Evolutionary conservation across 2,113 vertebrate genomes (phyloP).

Genomic region (Cnemophilus loriae): DNA sequence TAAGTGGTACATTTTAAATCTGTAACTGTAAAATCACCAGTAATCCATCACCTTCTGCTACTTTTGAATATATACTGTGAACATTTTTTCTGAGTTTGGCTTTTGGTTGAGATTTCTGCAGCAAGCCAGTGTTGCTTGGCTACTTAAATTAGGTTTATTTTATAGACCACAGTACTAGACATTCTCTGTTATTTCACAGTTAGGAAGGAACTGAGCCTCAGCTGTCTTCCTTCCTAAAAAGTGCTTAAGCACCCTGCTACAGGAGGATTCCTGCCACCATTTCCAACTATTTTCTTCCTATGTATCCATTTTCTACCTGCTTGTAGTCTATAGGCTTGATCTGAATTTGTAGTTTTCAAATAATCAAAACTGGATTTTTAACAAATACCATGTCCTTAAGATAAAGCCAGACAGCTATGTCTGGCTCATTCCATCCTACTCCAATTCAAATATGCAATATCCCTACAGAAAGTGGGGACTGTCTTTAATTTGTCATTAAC

Average conservation of each 20-base stretch:
- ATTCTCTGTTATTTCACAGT: constrained; percentile 23
- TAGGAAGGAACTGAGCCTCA: constrained; percentile 48
- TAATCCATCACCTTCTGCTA: neutral
- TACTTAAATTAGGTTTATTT: neutral
- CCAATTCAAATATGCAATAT: neutral
- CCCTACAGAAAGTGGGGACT: neutral
- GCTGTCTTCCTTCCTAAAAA: constrained; percentile 31
- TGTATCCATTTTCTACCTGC: neutral
- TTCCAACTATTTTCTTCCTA: neutral
- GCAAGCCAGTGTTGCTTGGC: neutral
- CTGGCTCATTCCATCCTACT: neutral
- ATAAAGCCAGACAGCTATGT: neutral
- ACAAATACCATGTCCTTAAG: neutral
- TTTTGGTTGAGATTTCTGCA: neutral
- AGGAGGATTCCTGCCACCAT: neutral
- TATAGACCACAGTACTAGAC: neutral
- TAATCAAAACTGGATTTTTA: neutral
- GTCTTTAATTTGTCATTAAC: neutral
- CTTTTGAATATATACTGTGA: neutral
- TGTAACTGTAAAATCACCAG: neutral
- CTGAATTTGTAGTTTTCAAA: neutral
- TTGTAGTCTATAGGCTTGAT: neutral
- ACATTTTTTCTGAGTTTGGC: neutral
- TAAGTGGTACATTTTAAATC: neutral
- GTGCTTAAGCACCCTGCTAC: neutral